Conservation (phyloP, 2,113 vertebrate genomes). For the Phalacrocorax carbo region DNA sequence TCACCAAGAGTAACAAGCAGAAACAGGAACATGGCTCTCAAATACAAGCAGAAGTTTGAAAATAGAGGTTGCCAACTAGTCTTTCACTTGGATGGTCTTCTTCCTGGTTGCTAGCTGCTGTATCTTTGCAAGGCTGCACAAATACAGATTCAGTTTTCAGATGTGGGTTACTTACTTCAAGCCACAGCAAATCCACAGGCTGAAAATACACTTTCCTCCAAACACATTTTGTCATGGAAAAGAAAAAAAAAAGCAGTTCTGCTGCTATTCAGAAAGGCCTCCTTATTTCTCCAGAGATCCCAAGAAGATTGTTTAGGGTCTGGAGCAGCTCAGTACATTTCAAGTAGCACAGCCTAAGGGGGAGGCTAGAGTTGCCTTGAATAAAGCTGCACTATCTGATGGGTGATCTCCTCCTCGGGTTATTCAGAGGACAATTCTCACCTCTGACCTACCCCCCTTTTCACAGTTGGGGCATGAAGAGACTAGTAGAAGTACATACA, state of each 20-base stretch:
- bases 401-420: neutral
- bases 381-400: neutral
- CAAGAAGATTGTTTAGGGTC: neutral
- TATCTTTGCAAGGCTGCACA: neutral
- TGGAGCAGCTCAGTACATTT: neutral
- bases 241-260: neutral
- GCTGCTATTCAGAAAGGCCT: neutral
- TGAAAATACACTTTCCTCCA: neutral
- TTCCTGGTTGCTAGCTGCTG: neutral
- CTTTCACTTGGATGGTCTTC: neutral
- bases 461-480: neutral
- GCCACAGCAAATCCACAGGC: neutral
- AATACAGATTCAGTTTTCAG: neutral
- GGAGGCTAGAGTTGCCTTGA: neutral
- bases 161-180: neutral
- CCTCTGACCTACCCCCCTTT: neutral
- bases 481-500: neutral
- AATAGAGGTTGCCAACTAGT: neutral
- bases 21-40: neutral
- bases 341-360: neutral
- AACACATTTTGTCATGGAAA: neutral
- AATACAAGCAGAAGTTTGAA: neutral
- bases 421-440: neutral
- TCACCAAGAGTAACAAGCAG: neutral
- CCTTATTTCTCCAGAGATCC: neutral